These are phyloP conservation scores for Dendrolimus punctatus DNA, from an alignment of 1,140 invertebrate genomes.

Conservation along the genomic window DNA sequence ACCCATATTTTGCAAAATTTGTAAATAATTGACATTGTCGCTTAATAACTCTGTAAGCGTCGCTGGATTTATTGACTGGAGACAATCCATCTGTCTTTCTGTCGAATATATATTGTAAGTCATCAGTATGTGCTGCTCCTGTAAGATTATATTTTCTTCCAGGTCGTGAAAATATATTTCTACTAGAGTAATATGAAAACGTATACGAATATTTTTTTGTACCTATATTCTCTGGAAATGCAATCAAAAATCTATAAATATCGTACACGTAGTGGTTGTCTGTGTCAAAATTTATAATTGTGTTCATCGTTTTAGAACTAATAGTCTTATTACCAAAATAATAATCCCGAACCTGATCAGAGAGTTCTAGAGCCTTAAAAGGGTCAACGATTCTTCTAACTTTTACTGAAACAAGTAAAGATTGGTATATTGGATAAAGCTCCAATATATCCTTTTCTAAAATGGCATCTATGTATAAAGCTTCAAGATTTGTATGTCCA, in stretches of 20 bases:
- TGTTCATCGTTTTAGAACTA: background rate
- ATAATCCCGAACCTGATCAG: background rate
- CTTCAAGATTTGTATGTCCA: constrained; percentile 1
- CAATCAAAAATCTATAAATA: background rate
- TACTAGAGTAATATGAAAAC: background rate
- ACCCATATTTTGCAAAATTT: too few species aligned
- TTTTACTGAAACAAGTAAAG: background rate
- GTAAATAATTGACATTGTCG: too few species aligned
- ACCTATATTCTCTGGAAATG: too few species aligned
- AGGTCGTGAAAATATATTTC: background rate
- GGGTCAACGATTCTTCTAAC: background rate
- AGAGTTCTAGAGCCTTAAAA: background rate
- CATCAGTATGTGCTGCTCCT: constrained; percentile 3
- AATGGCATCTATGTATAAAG: background rate
- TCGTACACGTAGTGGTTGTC: background rate
- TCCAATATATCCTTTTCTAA: background rate
- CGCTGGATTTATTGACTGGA: background rate
- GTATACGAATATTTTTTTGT: background rate
- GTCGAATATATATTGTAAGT: background rate
- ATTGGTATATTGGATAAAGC: background rate
- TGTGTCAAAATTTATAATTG: background rate
- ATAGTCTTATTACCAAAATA: constrained; percentile 1
- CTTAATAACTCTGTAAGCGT: too few species aligned
- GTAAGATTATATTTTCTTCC: background rate
- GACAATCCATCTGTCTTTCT: background rate